These are phyloP conservation scores for Rhopalosiphum maidis DNA, from an alignment of 1,140 invertebrate species.

Conservation along the genomic window DNA sequence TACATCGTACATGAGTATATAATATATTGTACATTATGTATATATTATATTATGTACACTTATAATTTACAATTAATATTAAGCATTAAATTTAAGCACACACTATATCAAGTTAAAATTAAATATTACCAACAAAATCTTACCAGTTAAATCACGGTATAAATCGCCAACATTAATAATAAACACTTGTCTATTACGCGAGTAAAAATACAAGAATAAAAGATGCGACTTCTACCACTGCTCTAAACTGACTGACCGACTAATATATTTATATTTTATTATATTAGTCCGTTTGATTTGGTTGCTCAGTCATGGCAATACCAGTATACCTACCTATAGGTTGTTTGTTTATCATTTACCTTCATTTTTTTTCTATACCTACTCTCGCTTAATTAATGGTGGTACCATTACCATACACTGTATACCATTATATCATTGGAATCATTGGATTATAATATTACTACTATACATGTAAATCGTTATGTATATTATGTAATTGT, in stretches of 20 bases:
- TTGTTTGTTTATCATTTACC: slow-evolving; percentile 32
- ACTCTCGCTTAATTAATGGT: not conserved
- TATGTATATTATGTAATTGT: not conserved
- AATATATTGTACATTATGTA: too few relatives aligned
- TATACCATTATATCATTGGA: not conserved
- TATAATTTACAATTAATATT: not conserved
- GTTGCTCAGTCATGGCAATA: not conserved
- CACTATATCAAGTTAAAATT: too few relatives aligned
- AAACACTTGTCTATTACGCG: slow-evolving; percentile 18
- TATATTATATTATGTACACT: not conserved
- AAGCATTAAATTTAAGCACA: not conserved
- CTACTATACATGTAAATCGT: not conserved
- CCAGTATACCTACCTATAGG: not conserved
- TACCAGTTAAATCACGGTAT: not conserved
- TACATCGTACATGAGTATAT: too few relatives aligned
- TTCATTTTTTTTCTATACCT: not conserved
- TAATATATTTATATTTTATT: not conserved
- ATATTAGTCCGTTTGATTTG: not conserved
- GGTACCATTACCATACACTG: not conserved
- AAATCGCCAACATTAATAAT: not conserved
- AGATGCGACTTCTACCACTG: not conserved
- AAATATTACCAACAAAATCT: not conserved
- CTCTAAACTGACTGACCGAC: not conserved
- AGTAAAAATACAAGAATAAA: slow-evolving; percentile 49
- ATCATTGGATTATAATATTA: not conserved